These are phyloP conservation scores for Misgurnus anguillicaudatus DNA, from an alignment of 2,113 vertebrate genomes.

Conservation along the genomic window DNA sequence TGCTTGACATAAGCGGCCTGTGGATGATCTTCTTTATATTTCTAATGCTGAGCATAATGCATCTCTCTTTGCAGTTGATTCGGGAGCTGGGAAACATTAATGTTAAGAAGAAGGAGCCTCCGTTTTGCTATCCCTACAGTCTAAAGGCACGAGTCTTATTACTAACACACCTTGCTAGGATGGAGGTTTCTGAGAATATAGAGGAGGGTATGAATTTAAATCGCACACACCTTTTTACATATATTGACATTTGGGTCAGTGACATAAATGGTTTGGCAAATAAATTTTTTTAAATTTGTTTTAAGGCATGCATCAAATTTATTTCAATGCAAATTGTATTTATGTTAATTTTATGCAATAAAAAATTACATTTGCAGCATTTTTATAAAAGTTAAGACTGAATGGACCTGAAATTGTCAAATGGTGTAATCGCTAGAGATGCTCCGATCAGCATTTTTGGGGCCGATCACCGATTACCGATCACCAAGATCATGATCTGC, in stretches of 20 bases:
- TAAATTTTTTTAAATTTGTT: too few relatives aligned
- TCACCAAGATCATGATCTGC: too few relatives aligned
- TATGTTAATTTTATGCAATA: too few relatives aligned
- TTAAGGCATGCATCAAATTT: too few relatives aligned
- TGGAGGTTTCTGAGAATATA: slow-evolving; percentile 91
- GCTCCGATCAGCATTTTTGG: too few relatives aligned
- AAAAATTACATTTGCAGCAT: too few relatives aligned
- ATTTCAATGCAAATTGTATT: too few relatives aligned
- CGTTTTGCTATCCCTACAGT: slow-evolving; percentile 96
- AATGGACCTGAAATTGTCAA: too few relatives aligned
- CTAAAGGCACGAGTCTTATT: slow-evolving; percentile 94
- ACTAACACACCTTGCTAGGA: slow-evolving; percentile 88
- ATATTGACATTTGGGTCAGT: neutral
- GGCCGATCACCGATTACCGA: too few relatives aligned
- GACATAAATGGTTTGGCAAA: too few relatives aligned
- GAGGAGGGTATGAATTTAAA: slow-evolving; percentile 84
- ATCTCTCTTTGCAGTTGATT: slow-evolving; percentile 81
- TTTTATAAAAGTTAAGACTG: too few relatives aligned
- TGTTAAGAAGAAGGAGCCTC: slow-evolving; percentile 98
- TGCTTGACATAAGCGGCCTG: neutral
- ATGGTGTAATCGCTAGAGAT: too few relatives aligned
- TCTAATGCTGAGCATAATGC: neutral
- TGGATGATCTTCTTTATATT: neutral
- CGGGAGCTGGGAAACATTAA: slow-evolving; percentile 97
- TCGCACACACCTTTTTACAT: neutral